Conservation (phyloP, 2,113 vertebrate genomes). For the Cardinalis cardinalis region DNA sequence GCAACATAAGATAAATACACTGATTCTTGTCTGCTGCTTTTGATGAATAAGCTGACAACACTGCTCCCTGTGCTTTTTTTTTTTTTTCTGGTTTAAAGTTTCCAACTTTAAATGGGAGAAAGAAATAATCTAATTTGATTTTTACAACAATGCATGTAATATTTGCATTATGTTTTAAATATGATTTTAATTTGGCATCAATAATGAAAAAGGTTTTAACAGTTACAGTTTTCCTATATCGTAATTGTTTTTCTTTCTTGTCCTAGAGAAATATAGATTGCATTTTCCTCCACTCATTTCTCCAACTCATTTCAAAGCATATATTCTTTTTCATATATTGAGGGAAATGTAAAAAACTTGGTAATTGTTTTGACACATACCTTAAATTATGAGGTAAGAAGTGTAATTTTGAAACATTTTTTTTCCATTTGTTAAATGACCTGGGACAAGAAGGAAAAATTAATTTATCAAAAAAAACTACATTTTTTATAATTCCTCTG, state of each 20-base stretch:
- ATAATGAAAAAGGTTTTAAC: neutral
- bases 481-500: constrained; percentile 25
- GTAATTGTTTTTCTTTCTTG: neutral
- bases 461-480: neutral
- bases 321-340: neutral
- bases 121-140: neutral
- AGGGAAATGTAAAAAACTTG: neutral
- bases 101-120: neutral
- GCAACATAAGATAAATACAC: neutral
- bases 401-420: neutral
- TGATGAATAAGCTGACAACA: neutral
- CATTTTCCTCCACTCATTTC: neutral
- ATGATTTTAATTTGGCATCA: neutral
- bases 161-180: neutral
- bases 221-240: neutral
- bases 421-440: neutral
- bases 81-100: neutral
- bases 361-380: neutral
- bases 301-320: neutral
- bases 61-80: neutral
- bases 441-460: neutral
- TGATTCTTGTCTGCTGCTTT: neutral
- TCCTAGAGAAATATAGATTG: neutral
- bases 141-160: neutral
- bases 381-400: neutral